Evolutionary conservation across 2,113 vertebrate genomes (phyloP).

Genomic region (Malaclemys terrapin): DNA sequence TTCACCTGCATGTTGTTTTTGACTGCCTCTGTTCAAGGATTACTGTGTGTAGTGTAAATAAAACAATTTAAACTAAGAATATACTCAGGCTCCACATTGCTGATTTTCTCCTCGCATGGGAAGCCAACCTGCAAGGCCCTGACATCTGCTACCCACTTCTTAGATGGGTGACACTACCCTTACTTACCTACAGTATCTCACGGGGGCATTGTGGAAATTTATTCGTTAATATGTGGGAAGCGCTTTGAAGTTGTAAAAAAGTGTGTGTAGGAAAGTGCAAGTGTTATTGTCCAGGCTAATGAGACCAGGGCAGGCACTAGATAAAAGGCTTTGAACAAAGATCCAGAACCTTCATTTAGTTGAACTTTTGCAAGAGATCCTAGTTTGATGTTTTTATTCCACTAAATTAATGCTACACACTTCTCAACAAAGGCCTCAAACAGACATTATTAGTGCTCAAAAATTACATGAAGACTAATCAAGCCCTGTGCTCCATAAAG

Average conservation of each 20-base stretch:
- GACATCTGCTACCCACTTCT: conserved; percentile 43
- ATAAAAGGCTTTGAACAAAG: conserved; percentile 20
- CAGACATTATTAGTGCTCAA: conserved; percentile 12
- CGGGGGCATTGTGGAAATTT: conserved; percentile 25
- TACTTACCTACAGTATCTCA: conserved; percentile 49
- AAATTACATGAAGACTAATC: conserved; percentile 2
- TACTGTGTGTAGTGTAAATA: conserved; percentile 8
- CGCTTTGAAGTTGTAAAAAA: conserved; percentile 35
- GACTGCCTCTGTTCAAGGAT: neutral
- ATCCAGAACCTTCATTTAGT: conserved; percentile 48
- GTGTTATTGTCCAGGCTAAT: conserved; percentile 38
- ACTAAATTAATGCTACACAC: conserved; percentile 1
- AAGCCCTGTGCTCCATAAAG: conserved; percentile 23
- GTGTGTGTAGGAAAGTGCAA: conserved; percentile 27
- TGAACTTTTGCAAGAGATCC: conserved; percentile 12
- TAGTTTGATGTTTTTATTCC: neutral
- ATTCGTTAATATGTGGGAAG: conserved; percentile 25
- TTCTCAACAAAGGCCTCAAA: conserved; percentile 14
- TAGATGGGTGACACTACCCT: conserved; percentile 46
- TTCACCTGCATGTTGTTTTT: conserved; percentile 12
- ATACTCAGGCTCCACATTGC: conserved; percentile 28
- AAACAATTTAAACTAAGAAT: conserved; percentile 54
- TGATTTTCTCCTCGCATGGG: conserved; percentile 46
- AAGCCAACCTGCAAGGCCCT: neutral
- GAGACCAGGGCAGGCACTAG: conserved; percentile 15